Base-by-base conservation (phyloP, 2,888 invertebrate genomes). In the Drosophila pullipes region DNA sequence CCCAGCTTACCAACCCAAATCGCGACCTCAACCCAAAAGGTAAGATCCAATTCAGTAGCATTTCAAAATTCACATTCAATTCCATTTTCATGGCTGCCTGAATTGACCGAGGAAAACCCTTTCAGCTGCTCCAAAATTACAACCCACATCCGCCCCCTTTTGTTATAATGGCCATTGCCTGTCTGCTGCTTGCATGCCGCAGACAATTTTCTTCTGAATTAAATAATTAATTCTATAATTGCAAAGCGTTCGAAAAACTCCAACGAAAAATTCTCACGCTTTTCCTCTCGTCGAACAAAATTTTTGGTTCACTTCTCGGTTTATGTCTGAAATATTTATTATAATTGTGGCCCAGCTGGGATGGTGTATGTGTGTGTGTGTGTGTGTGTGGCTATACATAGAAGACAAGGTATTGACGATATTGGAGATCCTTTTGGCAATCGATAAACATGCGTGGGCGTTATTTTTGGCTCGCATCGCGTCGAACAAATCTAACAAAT, bases 211-310 rank as follows among this genome's bases (percentile, higher is more conserved):
- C 83, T 63, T 76, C 66, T 60, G 82, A 75, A 75, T 82, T 82
- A 81, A 85, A 85, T 85, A 85, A 85, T 85, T 89, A 89, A 85
- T 89, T 84, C 87, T 82, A 87, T 85, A 85, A 85, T 85, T 85
- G 85, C 77, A 77, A 74, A 61, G 72, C 47, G 58, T 72, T 75
- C 61, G 66, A 69, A 64, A 54, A 66, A 69, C 60, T 80, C 69
- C 50, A 82, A 80, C 74, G 82, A 66, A 78, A 76, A 76, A 74
- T 89, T 85, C 90, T 89, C 90, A 85, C 85, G 85, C 90, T 81
- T 76, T 81, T 87, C 81, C 52, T 3, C n/a, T 52, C 11, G 44
- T 52, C 47, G 25, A 44, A 10, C 31, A 18, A 22, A 25, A 16
- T 33, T 44, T 31, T 7, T 35, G 5, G 30, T 55, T 44, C 7